Evolutionary conservation across 1,140 invertebrate species (phyloP).

Genomic region (Euura lappo): DNA sequence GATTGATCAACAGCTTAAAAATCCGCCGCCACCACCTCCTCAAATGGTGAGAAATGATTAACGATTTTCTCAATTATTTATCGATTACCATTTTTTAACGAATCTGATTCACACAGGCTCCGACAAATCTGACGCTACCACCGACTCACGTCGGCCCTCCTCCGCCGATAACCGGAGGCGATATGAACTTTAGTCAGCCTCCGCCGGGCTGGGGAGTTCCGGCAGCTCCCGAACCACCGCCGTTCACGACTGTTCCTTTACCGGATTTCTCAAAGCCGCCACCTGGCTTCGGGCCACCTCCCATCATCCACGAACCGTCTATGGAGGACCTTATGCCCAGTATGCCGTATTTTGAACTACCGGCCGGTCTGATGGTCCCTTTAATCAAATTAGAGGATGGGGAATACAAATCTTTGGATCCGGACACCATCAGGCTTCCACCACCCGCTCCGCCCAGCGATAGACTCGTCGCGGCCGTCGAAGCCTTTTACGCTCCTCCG

Average conservation of each 20-base stretch:
- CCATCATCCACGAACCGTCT: slow-evolving; percentile 55
- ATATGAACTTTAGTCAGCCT: slow-evolving; percentile 64
- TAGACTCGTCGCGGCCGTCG: slow-evolving; percentile 87
- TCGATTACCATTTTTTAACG: not conserved
- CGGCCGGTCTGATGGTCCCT: slow-evolving; percentile 94
- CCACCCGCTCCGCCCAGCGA: slow-evolving; percentile 94
- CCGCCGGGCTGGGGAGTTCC: slow-evolving; percentile 59
- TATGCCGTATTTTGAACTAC: slow-evolving; percentile 95
- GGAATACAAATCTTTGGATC: slow-evolving; percentile 89
- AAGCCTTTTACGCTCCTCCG: slow-evolving; percentile 93
- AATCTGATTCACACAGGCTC: not conserved
- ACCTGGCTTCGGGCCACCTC: slow-evolving; percentile 73
- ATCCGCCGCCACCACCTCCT: slow-evolving; percentile 46
- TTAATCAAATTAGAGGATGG: slow-evolving; percentile 92
- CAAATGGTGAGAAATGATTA: slow-evolving; percentile 34
- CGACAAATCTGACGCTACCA: slow-evolving; percentile 24
- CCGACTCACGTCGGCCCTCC: slow-evolving; percentile 36
- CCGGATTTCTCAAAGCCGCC: slow-evolving; percentile 87
- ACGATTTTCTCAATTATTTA: not conserved
- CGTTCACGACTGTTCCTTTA: slow-evolving; percentile 62
- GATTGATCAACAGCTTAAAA: slow-evolving; percentile 71
- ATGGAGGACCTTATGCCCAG: slow-evolving; percentile 84
- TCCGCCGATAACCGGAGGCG: slow-evolving; percentile 41
- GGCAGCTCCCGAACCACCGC: slow-evolving; percentile 44
- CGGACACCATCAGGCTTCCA: slow-evolving; percentile 87